Evolutionary conservation across 2,888 invertebrate genomes (phyloP).

Genomic region (Stomorhina lunata): DNA sequence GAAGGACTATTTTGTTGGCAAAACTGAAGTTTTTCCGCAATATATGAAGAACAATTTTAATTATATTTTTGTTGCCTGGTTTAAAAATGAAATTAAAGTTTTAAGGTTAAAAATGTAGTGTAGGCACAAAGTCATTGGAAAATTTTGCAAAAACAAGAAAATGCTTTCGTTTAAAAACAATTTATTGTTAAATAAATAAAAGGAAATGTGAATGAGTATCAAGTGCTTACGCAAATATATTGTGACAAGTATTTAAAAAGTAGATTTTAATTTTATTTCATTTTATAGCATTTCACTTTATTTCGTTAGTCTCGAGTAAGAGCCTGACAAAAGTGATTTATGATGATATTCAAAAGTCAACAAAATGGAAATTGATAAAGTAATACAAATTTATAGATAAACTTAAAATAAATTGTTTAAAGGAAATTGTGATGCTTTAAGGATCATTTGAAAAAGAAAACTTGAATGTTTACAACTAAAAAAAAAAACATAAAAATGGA

Average conservation of each 20-base stretch:
- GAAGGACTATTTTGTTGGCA: constrained; percentile 37
- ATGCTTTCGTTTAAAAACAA: constrained; percentile 10
- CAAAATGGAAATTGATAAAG: too few relatives aligned
- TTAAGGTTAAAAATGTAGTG: constrained; percentile 40
- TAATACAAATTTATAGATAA: too few relatives aligned
- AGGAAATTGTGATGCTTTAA: too few relatives aligned
- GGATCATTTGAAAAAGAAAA: too few relatives aligned
- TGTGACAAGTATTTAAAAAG: background rate
- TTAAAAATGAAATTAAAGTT: background rate
- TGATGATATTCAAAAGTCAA: background rate
- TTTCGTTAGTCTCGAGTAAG: background rate
- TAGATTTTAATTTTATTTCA: too few relatives aligned
- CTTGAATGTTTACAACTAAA: too few relatives aligned
- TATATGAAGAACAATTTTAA: constrained; percentile 46
- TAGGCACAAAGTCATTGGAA: too few relatives aligned
- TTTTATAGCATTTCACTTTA: too few relatives aligned
- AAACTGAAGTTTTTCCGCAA: constrained; percentile 33
- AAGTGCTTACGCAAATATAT: background rate
- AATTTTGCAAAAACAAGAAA: background rate
- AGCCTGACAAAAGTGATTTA: constrained; percentile 11
- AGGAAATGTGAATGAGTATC: background rate
- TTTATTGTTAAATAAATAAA: constrained; percentile 29
- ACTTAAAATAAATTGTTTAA: too few relatives aligned
- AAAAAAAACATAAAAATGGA: too few relatives aligned
- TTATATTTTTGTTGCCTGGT: constrained; percentile 30